These are phyloP conservation scores for Zaprionus vittiger DNA, from an alignment of 1,140 invertebrate species.

Conservation along the genomic window DNA sequence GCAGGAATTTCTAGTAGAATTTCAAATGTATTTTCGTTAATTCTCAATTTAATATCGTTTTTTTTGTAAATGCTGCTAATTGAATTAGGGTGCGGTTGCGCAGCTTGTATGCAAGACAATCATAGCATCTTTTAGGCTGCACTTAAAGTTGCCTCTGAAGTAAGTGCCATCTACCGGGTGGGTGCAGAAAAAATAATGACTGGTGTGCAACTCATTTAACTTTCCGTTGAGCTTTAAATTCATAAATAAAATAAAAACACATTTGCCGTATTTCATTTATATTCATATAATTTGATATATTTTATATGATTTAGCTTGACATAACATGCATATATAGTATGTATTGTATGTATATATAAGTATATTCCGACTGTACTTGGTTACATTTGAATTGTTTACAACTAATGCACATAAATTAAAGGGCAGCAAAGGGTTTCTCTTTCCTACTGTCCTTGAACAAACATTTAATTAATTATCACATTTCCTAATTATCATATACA, in stretches of 20 bases:
- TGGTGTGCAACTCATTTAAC: no score
- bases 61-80: no score
- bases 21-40: neutral
- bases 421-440: constrained; percentile 22
- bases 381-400: constrained; percentile 29
- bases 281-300: constrained; percentile 19
- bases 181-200: no score
- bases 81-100: no score
- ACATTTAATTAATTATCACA: constrained; percentile 75
- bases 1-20: neutral
- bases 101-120: neutral
- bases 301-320: constrained; percentile 17
- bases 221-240: neutral
- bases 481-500: constrained; percentile 59
- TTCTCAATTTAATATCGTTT: no score
- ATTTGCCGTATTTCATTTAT: neutral
- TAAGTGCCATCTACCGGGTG: neutral
- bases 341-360: constrained; percentile 15
- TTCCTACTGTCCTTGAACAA: constrained; percentile 28
- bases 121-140: neutral
- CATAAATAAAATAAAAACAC: neutral
- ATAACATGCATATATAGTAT: constrained; percentile 22
- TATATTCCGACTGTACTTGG: constrained; percentile 28
- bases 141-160: neutral
- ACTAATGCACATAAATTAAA: constrained; percentile 46